Evolutionary conservation across 2,888 invertebrate species (phyloP).

Genomic region (Drosophila recens): DNA sequence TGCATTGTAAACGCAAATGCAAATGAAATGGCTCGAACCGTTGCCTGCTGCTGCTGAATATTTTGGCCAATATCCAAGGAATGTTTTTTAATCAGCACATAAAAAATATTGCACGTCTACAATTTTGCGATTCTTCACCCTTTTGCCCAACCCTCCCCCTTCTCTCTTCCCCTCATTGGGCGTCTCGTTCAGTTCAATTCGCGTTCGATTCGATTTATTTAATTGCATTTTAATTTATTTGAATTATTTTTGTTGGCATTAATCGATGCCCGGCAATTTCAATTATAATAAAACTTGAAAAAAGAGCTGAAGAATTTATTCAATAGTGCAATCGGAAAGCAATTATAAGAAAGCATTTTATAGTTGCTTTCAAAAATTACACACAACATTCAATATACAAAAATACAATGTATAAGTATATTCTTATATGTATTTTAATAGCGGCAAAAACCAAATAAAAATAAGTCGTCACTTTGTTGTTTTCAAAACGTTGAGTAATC

Average conservation of each 20-base stretch:
- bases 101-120: constrained; percentile 82
- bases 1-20: constrained; percentile 78
- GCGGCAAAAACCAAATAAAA: constrained; percentile 8
- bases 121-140: constrained; percentile 64
- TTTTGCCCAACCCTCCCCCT: constrained; percentile 7
- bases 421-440: constrained; percentile 14
- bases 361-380: constrained; percentile 65
- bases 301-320: constrained; percentile 78
- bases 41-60: constrained; percentile 64
- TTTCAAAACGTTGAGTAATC: constrained; percentile 11
- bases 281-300: constrained; percentile 81
- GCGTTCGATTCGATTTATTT: constrained; percentile 73
- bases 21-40: constrained; percentile 66
- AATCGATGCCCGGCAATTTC: constrained; percentile 82
- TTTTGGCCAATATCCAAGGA: constrained; percentile 84
- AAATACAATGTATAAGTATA: constrained; percentile 6
- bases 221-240: constrained; percentile 83
- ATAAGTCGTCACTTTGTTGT: constrained; percentile 11
- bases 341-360: constrained; percentile 81
- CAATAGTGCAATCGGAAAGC: constrained; percentile 78
- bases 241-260: constrained; percentile 83
- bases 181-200: constrained; percentile 32
- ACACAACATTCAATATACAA: constrained; percentile 28
- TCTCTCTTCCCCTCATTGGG: constrained; percentile 8
- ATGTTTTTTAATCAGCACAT: constrained; percentile 84